phyloP scores from a whole-genome alignment of 2,113 vertebrate species.

The Athene noctua region DNA sequence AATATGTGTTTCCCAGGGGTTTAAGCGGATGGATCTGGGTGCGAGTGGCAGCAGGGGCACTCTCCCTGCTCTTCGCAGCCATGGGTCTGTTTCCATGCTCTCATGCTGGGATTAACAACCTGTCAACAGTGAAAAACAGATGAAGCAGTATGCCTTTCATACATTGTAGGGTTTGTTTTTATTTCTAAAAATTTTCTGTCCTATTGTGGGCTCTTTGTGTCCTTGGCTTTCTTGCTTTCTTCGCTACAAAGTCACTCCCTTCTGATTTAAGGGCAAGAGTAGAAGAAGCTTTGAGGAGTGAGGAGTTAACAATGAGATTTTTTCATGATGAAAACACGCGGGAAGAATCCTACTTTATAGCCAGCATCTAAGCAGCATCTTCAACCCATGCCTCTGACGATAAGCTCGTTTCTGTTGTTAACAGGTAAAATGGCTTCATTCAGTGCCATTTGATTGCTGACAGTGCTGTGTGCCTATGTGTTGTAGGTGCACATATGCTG shows the following conservation, averaged over 20 bases:
- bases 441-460: neutral
- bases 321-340: neutral
- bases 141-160: neutral
- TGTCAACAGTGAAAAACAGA: neutral
- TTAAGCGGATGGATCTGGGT: accelerated
- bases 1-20: neutral
- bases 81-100: accelerated
- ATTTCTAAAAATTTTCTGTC: neutral
- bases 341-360: neutral
- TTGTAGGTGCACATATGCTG: neutral
- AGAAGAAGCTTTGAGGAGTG: neutral
- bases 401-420: neutral
- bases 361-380: neutral
- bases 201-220: neutral
- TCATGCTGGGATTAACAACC: neutral
- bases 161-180: neutral
- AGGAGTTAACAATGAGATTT: neutral
- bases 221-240: neutral
- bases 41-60: accelerated
- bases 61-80: neutral
- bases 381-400: neutral
- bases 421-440: neutral
- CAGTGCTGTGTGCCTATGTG: accelerated
- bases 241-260: neutral
- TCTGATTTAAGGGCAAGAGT: conserved; percentile 7